Evolutionary conservation across 2,797 vertebrate genomes (phyloP), one percentile per base, ranked within the genome.

Genomic region (Petrocephalus sullivani): DNA sequence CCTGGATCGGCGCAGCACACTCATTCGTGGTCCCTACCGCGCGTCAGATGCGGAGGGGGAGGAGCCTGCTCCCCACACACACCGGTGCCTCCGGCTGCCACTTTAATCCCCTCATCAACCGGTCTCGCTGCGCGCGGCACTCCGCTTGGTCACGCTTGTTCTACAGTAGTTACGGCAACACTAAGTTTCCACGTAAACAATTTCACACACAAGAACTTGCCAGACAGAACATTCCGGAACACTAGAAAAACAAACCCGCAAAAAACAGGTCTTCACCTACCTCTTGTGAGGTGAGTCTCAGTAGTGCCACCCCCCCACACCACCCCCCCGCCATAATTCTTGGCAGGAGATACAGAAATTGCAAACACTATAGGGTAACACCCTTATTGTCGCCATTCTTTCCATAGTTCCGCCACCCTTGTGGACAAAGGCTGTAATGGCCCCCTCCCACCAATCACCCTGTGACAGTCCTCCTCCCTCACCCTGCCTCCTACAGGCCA

Each of bases 391-490:
- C 28, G 6, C 64, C 28, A 28, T 37, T 71, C 33, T 71, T 51
- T 88, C 91, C 91, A 93, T 89, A 92, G 93, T 94, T 92, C 91
- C 92, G 78, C 91, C 90, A 86, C 93, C 88, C 91, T 92, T 94
- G 94, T 90, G 94, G 94, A 23, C 78, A 83, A 83, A 88, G 19
- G 90, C 91, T 90, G 86, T 46, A 12, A 53, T 19, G 23, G 5
- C 33, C 64, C 64, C 41, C 8, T 3, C 10, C 58, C 60, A 10
- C 23, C 60, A 64, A 12, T 54, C 12, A 71, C 46, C 4, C 49
- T 19, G 16, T 9, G 56, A 41, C 1, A 64, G 58, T 6, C 58
- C 1, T n/a, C 5, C 57, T 37, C 67, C 23, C 64, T 21, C 19
- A 41, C 58, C 41, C 41, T 21, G 23, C 56, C 56, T 58, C 37